phyloP scores from a whole-genome alignment of 1,140 invertebrate genomes.

The Eriosoma lanigerum region DNA sequence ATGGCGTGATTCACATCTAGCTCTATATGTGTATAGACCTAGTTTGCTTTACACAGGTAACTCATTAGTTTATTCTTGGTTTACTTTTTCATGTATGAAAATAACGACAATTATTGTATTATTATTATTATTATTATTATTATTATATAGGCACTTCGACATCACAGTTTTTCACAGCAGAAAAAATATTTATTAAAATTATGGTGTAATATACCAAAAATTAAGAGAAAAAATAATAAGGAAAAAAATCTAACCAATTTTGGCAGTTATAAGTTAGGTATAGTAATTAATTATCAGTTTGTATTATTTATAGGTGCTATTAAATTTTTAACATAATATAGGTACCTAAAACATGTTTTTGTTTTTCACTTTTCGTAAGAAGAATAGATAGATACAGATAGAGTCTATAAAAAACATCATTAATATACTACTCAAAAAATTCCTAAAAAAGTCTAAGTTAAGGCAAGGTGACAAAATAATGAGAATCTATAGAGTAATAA shows the following conservation, averaged over 20 bases:
- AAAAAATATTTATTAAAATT: background rate
- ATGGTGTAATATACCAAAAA: constrained; percentile 2
- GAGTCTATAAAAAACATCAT: too few species aligned
- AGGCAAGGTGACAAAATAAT: too few species aligned
- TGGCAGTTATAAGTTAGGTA: background rate
- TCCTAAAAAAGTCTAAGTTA: too few species aligned
- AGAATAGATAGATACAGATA: too few species aligned
- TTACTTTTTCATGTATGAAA: constrained; percentile 27
- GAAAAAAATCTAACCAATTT: constrained; percentile 28
- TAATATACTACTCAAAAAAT: too few species aligned
- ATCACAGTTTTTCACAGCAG: constrained; percentile 26
- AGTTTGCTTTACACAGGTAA: constrained; percentile 38
- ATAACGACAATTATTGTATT: background rate
- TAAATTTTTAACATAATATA: too few species aligned
- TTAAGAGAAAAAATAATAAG: background rate
- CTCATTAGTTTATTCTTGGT: constrained; percentile 24
- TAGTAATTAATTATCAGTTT: too few species aligned
- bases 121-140: background rate
- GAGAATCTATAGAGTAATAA: too few species aligned
- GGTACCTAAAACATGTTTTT: too few species aligned
- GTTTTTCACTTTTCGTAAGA: too few species aligned
- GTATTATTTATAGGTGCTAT: too few species aligned
- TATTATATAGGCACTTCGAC: constrained; percentile 40
- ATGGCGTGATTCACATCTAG: constrained; percentile 7
- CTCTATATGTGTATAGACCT: constrained; percentile 2